These are phyloP conservation scores for Neoaliturus tenellus DNA, from an alignment of 2,888 invertebrate genomes.

Conservation along the genomic window DNA sequence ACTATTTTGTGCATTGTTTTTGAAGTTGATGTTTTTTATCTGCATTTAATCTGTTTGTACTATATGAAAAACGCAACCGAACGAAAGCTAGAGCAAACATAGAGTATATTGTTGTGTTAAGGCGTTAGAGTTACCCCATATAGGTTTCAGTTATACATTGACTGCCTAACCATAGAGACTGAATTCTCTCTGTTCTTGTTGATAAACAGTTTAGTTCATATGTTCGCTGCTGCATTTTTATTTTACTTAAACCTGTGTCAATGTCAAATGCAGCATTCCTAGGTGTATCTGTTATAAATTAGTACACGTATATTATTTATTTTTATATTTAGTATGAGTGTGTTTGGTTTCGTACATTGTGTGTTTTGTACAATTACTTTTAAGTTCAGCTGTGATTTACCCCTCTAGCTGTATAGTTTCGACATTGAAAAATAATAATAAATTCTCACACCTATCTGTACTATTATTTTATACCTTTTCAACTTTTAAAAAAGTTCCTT, in stretches of 20 bases:
- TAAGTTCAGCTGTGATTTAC: constrained; percentile 65
- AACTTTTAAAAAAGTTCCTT: no score
- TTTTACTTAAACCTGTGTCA: constrained; percentile 21
- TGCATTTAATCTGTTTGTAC: constrained; percentile 52
- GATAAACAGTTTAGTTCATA: background rate
- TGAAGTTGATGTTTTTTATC: constrained; percentile 51
- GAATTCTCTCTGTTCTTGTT: constrained; percentile 39
- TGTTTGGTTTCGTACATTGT: constrained; percentile 56
- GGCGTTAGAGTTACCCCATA: constrained; percentile 49
- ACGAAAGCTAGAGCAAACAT: constrained; percentile 50
- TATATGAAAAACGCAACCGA: constrained; percentile 18
- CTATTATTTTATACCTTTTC: no score
- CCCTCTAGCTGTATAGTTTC: constrained; percentile 64
- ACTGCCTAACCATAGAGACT: constrained; percentile 54
- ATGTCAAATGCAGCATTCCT: constrained; percentile 40
- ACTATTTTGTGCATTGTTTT: constrained; percentile 53
- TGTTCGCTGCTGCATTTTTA: constrained; percentile 41
- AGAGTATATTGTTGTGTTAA: constrained; percentile 52
- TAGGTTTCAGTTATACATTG: constrained; percentile 51
- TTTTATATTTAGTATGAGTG: constrained; percentile 56
- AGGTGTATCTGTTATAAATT: constrained; percentile 14
- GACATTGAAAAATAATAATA: constrained; percentile 61
- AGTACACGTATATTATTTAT: constrained; percentile 41
- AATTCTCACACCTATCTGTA: constrained; percentile 51
- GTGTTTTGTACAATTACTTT: constrained; percentile 60